Base-by-base conservation (phyloP, 2,797 vertebrate genomes). In the Sandelia bainsii region DNA sequence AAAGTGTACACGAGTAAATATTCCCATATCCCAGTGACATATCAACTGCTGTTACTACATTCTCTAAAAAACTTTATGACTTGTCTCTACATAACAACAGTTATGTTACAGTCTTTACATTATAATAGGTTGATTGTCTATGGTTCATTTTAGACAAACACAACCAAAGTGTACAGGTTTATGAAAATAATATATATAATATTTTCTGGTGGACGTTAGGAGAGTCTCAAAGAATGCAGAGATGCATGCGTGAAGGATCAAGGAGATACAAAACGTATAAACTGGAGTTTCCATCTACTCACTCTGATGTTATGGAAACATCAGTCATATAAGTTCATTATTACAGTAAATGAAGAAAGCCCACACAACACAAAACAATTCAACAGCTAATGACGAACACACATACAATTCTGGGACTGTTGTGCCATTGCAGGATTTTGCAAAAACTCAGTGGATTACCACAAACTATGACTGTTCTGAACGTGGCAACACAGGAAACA, bases 381-480 rank as follows among this genome's bases (percentile, higher is more conserved):
- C 23, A 67, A 49, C 27, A 52, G 23, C 62, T 54, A 52, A 57
- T 3, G 1, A 58, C 22, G 66, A 66, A 64, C 23, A 8, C 32
- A 37, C 20, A 37, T 8, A n/a, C 14, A 69, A 39, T 49, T 53
- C 53, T 27, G 14, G 19, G 9, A 50, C 9, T 37, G 19, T 58
- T 72, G 59, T 44, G 58, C 14, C n/a, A 73, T 45, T 25, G 77
- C 32, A 49, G 54, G 56, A 25, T 50, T 63, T 72, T 23, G 45
- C 52, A 19, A 44, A 44, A 44, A 62, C 48, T 44, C 34, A 50
- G 48, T 12, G 16, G 62, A 68, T 61, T 64, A 53, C 1, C 19
- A 42, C 20, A 14, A 6, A 46, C 3, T 48, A 25, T 12, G 57
- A 77, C 64, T 34, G 70, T 69, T 68, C 54, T 71, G 34, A 72